Base-by-base conservation (phyloP, 2,113 vertebrate genomes). In the Brevimyrus niger region DNA sequence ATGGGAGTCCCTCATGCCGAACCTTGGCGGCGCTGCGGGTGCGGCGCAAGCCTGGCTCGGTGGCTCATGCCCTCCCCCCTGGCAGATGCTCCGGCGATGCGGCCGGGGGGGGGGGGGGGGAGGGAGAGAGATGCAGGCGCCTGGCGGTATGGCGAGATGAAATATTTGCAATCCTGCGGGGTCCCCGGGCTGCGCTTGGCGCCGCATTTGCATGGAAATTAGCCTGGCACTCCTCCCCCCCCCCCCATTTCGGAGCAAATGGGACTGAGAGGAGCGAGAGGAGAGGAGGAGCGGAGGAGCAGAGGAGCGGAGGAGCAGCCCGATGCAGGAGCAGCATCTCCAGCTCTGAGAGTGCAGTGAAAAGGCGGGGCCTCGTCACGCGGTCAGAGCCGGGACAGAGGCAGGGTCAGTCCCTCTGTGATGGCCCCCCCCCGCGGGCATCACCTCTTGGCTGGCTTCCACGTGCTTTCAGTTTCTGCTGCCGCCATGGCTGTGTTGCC, bases 151-250 rank as follows among this genome's bases (percentile, higher is more conserved):
- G 92, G 92, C 55, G 55, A n/a, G 94, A 96, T 95, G 94, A 96
- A 96, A 96, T 95, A 96, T 96, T 95, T 96, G 94, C 94, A 95
- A 96, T 96, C 95, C 95, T 95, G 92, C 93, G 87, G 93, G 94
- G 94, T 94, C 92, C 93, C 95, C 92, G 91, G 94, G 94, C 95
- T 95, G 92, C 93, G 94, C 93, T 93, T 94, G 92, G 93, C 94
- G 94, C 95, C 95, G 95, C 94, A 96, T 96, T 96, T 96, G 95
- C 96, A 96, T 96, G 95, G 95, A 96, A 96, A 96, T 95, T 91
- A 96, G 95, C 95, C 95, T 95, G 94, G 94, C 94, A 95, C 94
- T 94, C 93, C 93, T 83, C 93, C 92, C 91, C 73, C 92, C 91
- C 73, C 92, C 92, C 90, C 46, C 87, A 80, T 83, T 87, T 82